These are phyloP conservation scores for Muscicapa comitata DNA, from an alignment of 2,797 vertebrate genomes.

Conservation along the genomic window DNA sequence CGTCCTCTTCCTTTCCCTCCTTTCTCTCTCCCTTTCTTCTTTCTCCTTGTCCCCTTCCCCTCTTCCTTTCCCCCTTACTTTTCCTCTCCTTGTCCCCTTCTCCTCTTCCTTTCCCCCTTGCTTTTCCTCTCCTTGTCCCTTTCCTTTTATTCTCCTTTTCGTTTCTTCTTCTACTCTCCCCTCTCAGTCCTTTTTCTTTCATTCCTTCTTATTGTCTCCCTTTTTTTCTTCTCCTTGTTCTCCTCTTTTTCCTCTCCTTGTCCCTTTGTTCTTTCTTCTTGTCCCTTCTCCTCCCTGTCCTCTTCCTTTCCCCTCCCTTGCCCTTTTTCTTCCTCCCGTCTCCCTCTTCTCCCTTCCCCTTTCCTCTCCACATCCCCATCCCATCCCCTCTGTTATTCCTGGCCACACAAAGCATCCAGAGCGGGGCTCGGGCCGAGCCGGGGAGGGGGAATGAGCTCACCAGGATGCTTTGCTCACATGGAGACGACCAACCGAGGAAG, in stretches of 20 bases:
- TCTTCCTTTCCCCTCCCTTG: neutral
- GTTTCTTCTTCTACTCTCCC: too few species aligned
- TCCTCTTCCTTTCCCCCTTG: too few species aligned
- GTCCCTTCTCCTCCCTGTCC: neutral
- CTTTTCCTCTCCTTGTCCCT: accelerated
- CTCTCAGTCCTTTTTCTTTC: too few species aligned
- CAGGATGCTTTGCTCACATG: slow-evolving; percentile 9
- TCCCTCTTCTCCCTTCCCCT: neutral
- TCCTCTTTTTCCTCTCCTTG: too few species aligned
- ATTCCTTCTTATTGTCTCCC: neutral
- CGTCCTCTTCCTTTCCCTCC: too few species aligned
- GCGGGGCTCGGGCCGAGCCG: neutral
- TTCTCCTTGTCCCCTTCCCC: neutral
- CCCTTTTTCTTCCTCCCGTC: neutral
- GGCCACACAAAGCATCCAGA: neutral
- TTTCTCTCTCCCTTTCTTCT: too few species aligned
- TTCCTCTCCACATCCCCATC: neutral
- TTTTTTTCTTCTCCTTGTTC: too few species aligned
- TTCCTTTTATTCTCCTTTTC: too few species aligned
- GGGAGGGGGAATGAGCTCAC: slow-evolving; percentile 19
- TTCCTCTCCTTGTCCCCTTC: too few species aligned
- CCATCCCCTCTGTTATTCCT: slow-evolving; percentile 23
- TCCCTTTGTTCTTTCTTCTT: too few species aligned
- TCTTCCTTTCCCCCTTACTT: too few species aligned
- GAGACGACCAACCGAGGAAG: slow-evolving; percentile 34